Evolutionary conservation across 2,888 invertebrate genomes (phyloP).

Genomic region (Osmoderma eremita): DNA sequence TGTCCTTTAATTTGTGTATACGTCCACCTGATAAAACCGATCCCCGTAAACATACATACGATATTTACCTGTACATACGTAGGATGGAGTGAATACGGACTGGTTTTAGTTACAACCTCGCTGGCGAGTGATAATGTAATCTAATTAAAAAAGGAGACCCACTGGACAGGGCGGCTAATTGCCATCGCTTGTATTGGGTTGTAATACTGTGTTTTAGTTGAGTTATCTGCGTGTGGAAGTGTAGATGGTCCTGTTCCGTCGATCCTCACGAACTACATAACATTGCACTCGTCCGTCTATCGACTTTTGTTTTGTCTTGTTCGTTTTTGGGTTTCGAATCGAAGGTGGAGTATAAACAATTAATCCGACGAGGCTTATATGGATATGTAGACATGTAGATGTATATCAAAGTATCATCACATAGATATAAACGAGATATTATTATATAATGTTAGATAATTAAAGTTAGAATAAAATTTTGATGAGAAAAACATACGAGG

Average conservation of each 20-base stretch:
- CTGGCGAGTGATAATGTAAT: constrained; percentile 46
- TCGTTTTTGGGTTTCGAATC: constrained; percentile 24
- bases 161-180: constrained; percentile 52
- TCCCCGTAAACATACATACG: background rate
- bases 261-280: constrained; percentile 48
- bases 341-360: constrained; percentile 35
- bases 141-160: constrained; percentile 47
- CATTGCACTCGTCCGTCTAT: constrained; percentile 48
- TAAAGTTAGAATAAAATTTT: no score
- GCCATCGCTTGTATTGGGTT: constrained; percentile 54
- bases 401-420: no score
- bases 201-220: constrained; percentile 51
- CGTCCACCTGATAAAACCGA: constrained; percentile 12
- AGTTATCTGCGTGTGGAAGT: constrained; percentile 47
- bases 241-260: constrained; percentile 49
- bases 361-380: constrained; percentile 7
- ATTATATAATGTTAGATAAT: no score
- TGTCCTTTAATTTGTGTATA: constrained; percentile 28
- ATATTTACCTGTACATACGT: constrained; percentile 20
- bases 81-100: constrained; percentile 14
- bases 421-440: no score
- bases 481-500: no score
- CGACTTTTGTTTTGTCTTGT: constrained; percentile 30
- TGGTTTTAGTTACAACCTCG: constrained; percentile 43
- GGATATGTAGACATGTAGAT: no score